A percentile compares a stretch with the other conserved stretches of the same genome.
Conservation (phyloP, 2,113 vertebrate genomes). For the Zosterops pallidus region DNA sequence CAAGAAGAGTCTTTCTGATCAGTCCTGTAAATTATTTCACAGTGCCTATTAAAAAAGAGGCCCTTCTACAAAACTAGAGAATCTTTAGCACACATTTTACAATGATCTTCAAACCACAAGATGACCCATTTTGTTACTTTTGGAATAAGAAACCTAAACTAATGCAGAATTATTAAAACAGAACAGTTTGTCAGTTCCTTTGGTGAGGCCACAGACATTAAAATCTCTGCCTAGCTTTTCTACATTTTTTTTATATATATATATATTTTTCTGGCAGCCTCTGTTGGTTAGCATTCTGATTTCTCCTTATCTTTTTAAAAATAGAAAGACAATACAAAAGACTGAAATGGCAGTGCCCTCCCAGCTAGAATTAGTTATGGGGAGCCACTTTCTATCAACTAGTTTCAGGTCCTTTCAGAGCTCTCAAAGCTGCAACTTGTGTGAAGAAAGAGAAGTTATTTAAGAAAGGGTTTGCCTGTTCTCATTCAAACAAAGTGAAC, state of each 20-base stretch:
- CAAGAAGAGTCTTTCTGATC: background rate
- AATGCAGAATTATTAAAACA: background rate
- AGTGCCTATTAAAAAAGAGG: background rate
- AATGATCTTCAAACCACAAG: background rate
- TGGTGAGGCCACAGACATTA: background rate
- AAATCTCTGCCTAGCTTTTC: background rate
- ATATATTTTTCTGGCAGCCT: background rate
- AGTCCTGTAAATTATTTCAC: background rate
- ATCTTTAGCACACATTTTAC: background rate
- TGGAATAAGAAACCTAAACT: background rate
- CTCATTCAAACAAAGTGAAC: conserved; percentile 52
- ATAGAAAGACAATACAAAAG: conserved; percentile 39
- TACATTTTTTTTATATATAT: background rate
- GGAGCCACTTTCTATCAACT: conserved; percentile 60
- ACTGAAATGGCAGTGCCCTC: conserved; percentile 68
- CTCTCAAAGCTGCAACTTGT: background rate
- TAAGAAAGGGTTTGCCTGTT: background rate
- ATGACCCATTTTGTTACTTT: background rate
- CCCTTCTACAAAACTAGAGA: background rate
- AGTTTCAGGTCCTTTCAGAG: conserved; percentile 62
- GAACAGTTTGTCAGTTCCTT: background rate
- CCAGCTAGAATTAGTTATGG: conserved; percentile 74
- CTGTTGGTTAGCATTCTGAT: conserved; percentile 40
- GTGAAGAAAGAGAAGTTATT: background rate
- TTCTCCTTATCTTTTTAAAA: conserved; percentile 68